Percentiles rank a stretch among this genome's conserved stretches.
These are phyloP conservation scores for Lethrus apterus DNA, from an alignment of 1,140 invertebrate genomes.

Conservation along the genomic window DNA sequence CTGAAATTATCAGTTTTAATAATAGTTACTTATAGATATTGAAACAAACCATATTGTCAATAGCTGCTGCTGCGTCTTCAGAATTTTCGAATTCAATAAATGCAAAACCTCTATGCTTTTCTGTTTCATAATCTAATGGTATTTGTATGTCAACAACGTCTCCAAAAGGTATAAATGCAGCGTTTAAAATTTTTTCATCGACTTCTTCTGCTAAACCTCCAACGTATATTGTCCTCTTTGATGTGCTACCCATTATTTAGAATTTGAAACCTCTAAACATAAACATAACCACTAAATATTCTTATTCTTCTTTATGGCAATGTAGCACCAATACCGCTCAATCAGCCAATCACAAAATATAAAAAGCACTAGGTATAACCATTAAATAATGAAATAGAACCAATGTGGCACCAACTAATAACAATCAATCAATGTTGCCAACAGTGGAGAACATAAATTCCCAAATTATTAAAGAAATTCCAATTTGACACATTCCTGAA, in stretches of 20 bases:
- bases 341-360: no score
- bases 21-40: not conserved
- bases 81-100: slow-evolving; percentile 96
- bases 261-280: no score
- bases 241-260: slow-evolving; percentile 41
- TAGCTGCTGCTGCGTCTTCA: slow-evolving; percentile 93
- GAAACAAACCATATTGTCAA: slow-evolving; percentile 91
- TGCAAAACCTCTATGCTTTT: slow-evolving; percentile 95
- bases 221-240: slow-evolving; percentile 72
- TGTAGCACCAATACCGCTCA: no score
- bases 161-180: slow-evolving; percentile 97
- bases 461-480: no score
- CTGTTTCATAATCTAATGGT: slow-evolving; percentile 95
- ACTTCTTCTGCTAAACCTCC: slow-evolving; percentile 96
- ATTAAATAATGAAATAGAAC: no score
- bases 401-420: no score
- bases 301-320: no score
- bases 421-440: no score
- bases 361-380: no score
- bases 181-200: slow-evolving; percentile 89
- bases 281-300: no score
- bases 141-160: slow-evolving; percentile 97
- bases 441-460: no score
- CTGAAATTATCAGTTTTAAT: slow-evolving; percentile 44
- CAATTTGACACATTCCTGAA: no score